phyloP scores from a whole-genome alignment of 2,888 invertebrate genomes.

The Chrysolina americana region DNA sequence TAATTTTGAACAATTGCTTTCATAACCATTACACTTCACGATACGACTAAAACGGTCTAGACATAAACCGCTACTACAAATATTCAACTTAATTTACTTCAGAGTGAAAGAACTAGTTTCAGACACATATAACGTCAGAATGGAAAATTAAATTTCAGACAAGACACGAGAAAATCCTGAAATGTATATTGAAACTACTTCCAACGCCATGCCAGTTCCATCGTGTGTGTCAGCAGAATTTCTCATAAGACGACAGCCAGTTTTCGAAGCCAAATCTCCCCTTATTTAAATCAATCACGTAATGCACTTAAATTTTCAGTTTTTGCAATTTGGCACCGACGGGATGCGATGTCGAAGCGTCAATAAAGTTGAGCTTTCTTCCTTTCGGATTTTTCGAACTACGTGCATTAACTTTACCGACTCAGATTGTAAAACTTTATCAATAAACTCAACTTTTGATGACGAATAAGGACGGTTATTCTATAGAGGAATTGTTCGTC shows the following conservation, averaged over 20 bases:
- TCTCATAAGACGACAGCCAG: slow-evolving; percentile 16
- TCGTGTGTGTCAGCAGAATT: slow-evolving; percentile 30
- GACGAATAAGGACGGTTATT: neutral
- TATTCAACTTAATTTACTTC: neutral
- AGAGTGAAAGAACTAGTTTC: neutral
- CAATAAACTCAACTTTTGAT: slow-evolving; percentile 6
- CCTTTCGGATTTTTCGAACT: slow-evolving; percentile 12
- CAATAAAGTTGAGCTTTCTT: slow-evolving; percentile 35
- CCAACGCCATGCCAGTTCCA: slow-evolving; percentile 1
- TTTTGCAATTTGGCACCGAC: slow-evolving; percentile 41
- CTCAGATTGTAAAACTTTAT: slow-evolving; percentile 2
- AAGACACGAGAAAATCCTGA: slow-evolving; percentile 11
- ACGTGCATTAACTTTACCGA: slow-evolving; percentile 6
- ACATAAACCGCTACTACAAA: neutral
- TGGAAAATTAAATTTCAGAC: slow-evolving; percentile 24
- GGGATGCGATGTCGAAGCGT: slow-evolving; percentile 22
- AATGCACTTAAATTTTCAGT: slow-evolving; percentile 34
- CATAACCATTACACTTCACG: neutral
- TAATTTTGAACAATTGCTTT: no score
- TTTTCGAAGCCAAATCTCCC: slow-evolving; percentile 30
- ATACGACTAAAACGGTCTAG: neutral
- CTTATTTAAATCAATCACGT: slow-evolving; percentile 43
- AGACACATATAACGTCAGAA: slow-evolving; percentile 4
- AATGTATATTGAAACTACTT: slow-evolving; percentile 29
- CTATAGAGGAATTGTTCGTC: neutral